Evolutionary conservation across 2,888 invertebrate species (phyloP), one percentile per base, ranked within the genome.

Genomic region (Diaphora mendica): DNA sequence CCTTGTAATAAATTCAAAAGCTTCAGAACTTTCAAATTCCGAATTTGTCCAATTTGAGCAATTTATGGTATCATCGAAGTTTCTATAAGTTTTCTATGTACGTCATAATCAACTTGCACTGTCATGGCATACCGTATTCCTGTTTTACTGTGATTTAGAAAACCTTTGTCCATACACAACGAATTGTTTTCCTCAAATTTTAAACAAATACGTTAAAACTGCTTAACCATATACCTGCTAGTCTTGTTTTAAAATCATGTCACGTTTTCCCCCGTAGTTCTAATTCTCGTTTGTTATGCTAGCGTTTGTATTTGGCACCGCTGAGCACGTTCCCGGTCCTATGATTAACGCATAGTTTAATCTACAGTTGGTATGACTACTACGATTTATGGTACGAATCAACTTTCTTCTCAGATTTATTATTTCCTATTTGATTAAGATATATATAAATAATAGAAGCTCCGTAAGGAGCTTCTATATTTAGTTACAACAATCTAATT

Each of bases 221-320:
- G 30, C 68, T 64, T 68, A 64, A 72, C 78, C 62, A 62, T 7
- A 30, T 7, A 30, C 8, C 62, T 62, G 17, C 30, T 30, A 62
- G 30, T 62, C 17, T 62, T 79, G 68, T 81, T 78, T 81, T 80
- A 44, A 79, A 77, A 72, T 72, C 72, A 69, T 77, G 77, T 80
- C 84, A 86, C 81, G 83, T 82, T 85, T 82, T 80, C 75, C 77
- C 79, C 30, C 73, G 67, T 79, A 76, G 78, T 74, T 71, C 66
- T 75, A 83, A 85, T 81, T 81, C 78, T 78, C 66, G 72, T 79
- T 81, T 72, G 73, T 79, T 79, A 78, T 85, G 79, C 80, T 84
- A 75, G 71, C 68, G 69, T 76, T 73, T 74, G 68, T 78, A 77
- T 83, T 85, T 82, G 76, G 77, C 72, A 74, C 78, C 75, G 59